Base-by-base conservation (phyloP, 2,113 vertebrate species). In the Recurvirostra avosetta region DNA sequence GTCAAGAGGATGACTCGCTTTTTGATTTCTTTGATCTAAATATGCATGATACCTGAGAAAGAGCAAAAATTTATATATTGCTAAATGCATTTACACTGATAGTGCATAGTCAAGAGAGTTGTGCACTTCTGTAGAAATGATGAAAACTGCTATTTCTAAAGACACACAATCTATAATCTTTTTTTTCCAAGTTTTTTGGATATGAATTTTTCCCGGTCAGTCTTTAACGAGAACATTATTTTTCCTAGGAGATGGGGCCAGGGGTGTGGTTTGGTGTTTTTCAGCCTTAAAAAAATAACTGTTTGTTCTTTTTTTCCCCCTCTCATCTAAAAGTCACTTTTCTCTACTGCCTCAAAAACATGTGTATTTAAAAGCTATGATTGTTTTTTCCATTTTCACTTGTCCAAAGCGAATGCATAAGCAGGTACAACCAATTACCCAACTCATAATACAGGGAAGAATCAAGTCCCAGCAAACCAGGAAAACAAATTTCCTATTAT, bases 291-390 rank as follows among this genome's bases (percentile, higher is more conserved):
- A 43, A 43, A 86, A 71, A 70, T 1, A 40, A 20, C 9, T 10
- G 5, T 23, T 45, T 43, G 3, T 43, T 43, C 7, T 22, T 56
- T 52, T 18, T 40, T 23, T 4, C 0, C 4, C 5, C 5, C 2
- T n/a, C 45, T 67, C 9, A 32, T 32, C 3, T 56, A 43, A 34
- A 56, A 53, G 6, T 5, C 36, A 14, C 0, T 77, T 88, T 85
- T 82, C 63, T 27, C 15, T 15, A 36, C 29, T 92, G 38, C 15
- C 38, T 86, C 40, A 19, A 27, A 76, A 73, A 36, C 2, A 5
- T 0, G 0, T 38, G 23, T 8, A 3, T 73, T 93, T 61, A 50
- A 43, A 88, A 76, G 30, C 14, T 21, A 16, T 1, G 0, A 10
- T 49, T 34, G 17, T 73, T 74, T 66, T 88, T 47, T n/a, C 43